Evolutionary conservation across 2,888 invertebrate species (phyloP).

Genomic region (Meteorus cinctellus): DNA sequence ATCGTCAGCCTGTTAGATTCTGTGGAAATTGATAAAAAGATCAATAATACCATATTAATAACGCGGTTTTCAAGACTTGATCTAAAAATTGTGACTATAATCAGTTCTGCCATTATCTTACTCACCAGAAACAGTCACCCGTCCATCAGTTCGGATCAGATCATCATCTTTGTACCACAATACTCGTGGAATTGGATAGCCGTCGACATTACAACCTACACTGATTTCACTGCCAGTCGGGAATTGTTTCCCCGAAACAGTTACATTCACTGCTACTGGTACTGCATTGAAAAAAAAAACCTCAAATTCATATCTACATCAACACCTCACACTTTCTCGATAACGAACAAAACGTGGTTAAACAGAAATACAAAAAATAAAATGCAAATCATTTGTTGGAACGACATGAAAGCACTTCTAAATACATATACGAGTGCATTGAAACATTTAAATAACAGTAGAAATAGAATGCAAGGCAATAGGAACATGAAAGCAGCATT

Average conservation of each 20-base stretch:
- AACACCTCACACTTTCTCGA: slow-evolving; percentile 17
- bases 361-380: neutral
- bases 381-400: neutral
- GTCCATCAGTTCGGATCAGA: slow-evolving; percentile 76
- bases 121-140: slow-evolving; percentile 81
- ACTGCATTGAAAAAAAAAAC: slow-evolving; percentile 72
- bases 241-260: slow-evolving; percentile 76
- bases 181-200: slow-evolving; percentile 84
- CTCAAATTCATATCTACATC: slow-evolving; percentile 49
- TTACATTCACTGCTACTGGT: slow-evolving; percentile 80
- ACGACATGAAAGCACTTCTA: neutral
- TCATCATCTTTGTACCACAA: slow-evolving; percentile 87
- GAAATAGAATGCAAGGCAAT: slow-evolving; percentile 31
- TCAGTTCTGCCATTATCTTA: slow-evolving; percentile 14
- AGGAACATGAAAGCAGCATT: slow-evolving; percentile 17
- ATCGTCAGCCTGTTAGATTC: slow-evolving; percentile 84
- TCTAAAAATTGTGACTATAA: too few species aligned
- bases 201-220: slow-evolving; percentile 84
- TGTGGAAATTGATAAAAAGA: slow-evolving; percentile 60
- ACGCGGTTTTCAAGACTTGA: too few species aligned
- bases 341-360: slow-evolving; percentile 16
- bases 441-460: neutral
- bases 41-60: neutral
- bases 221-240: slow-evolving; percentile 81
- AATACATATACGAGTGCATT: slow-evolving; percentile 25